phyloP scores from a whole-genome alignment of 2,888 invertebrate genomes.

The Blomia tropicalis region DNA sequence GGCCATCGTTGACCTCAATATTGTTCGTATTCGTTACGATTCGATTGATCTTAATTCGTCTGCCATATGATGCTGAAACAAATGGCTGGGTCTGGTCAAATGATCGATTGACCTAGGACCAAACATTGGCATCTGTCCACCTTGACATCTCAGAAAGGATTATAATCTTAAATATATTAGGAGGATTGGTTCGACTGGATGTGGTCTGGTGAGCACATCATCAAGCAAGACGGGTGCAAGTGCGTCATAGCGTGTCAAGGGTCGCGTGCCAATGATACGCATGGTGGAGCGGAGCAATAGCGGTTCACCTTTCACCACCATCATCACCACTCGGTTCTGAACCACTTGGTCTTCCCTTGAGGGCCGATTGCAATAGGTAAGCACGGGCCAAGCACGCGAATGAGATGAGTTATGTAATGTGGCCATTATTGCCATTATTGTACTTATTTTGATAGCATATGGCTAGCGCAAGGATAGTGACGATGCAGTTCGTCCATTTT shows the following conservation, averaged over 20 bases:
- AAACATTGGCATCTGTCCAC: constrained; percentile 1
- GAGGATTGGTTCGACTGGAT: not conserved
- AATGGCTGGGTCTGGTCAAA: too few relatives aligned
- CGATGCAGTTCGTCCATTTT: not conserved
- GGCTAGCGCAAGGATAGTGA: constrained; percentile 12
- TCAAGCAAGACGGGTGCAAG: constrained; percentile 12
- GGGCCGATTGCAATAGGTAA: not conserved
- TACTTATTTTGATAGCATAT: not conserved
- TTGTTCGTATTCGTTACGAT: constrained; percentile 1
- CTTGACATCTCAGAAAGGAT: constrained; percentile 1
- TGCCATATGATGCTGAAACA: too few relatives aligned
- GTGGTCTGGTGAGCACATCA: constrained; percentile 3
- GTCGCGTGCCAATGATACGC: constrained; percentile 13
- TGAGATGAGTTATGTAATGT: constrained; percentile 11
- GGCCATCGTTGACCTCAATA: not conserved
- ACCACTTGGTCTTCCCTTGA: too few relatives aligned
- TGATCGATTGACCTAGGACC: not conserved
- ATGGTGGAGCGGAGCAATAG: not conserved
- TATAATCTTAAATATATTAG: not conserved
- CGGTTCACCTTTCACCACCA: not conserved
- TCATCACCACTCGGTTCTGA: too few relatives aligned
- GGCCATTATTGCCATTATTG: too few relatives aligned
- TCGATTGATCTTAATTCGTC: constrained; percentile 9
- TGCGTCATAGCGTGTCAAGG: constrained; percentile 4
- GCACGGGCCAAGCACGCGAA: not conserved